Percentiles rank a stretch among this genome's conserved stretches.
phyloP scores from a whole-genome alignment of 2,113 vertebrate species.

The Donacobius atricapilla region DNA sequence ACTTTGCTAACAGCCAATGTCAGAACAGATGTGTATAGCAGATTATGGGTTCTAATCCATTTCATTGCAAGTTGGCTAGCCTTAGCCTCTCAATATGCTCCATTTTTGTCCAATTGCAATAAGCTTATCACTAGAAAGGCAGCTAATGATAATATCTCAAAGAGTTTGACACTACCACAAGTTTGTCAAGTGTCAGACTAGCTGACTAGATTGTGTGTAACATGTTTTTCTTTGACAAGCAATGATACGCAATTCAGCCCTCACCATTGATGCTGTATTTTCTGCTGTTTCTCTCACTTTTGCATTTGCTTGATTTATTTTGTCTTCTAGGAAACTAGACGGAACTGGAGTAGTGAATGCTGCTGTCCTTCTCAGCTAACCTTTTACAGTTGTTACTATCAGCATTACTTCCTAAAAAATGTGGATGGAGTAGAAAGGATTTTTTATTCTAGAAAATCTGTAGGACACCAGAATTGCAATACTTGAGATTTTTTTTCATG shows the following conservation, averaged over 20 bases:
- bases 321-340: background rate
- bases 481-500: background rate
- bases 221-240: background rate
- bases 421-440: background rate
- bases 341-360: background rate
- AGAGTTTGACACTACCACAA: background rate
- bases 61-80: background rate
- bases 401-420: background rate
- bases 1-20: background rate
- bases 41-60: slow-evolving; percentile 10
- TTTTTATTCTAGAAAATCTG: background rate
- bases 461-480: background rate
- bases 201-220: background rate
- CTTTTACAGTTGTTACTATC: background rate
- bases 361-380: background rate
- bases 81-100: background rate
- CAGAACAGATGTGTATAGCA: background rate
- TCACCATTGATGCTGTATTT: background rate
- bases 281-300: background rate
- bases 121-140: slow-evolving; percentile 6
- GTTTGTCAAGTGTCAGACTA: background rate
- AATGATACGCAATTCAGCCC: background rate
- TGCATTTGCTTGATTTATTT: background rate
- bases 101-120: background rate
- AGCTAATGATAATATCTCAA: slow-evolving; percentile 6